A percentile compares a stretch with the other conserved stretches of the same genome.
phyloP scores from a whole-genome alignment of 2,113 vertebrate genomes.

The Lycaon pictus region DNA sequence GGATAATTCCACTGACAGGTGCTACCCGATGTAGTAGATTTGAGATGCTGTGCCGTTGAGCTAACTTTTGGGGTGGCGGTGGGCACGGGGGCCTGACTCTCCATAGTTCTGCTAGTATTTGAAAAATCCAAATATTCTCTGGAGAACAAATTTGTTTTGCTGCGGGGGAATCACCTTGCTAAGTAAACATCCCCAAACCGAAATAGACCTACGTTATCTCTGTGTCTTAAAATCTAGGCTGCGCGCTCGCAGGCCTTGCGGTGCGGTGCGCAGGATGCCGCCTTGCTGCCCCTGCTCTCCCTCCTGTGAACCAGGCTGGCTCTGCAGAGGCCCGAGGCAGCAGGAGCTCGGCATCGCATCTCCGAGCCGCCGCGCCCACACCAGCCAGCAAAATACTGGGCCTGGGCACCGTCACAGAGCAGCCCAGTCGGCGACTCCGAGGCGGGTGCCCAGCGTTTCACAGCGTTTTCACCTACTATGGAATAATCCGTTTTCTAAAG shows the following conservation, averaged over 20 bases:
- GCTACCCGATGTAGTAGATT: neutral
- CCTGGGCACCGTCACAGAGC: neutral
- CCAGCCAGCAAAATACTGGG: constrained; percentile 49
- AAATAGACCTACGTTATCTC: neutral
- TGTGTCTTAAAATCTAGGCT: neutral
- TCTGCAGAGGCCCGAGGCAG: too few relatives aligned
- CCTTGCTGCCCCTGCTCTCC: too few relatives aligned
- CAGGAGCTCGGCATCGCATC: too few relatives aligned
- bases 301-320: too few relatives aligned
- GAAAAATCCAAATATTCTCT: constrained; percentile 49
- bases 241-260: too few relatives aligned
- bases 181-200: constrained; percentile 7
- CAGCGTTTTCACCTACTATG: neutral
- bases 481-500: neutral
- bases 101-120: constrained; percentile 40
- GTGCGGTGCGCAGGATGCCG: too few relatives aligned
- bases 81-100: neutral
- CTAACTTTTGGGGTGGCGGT: neutral
- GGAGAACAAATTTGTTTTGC: constrained; percentile 1
- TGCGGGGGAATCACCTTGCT: constrained; percentile 21
- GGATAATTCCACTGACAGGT: constrained; percentile 25
- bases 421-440: neutral
- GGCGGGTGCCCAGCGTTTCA: neutral
- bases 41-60: neutral
- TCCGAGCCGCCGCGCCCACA: neutral